Conservation (phyloP, 2,113 vertebrate species). For the Gallinago media region DNA sequence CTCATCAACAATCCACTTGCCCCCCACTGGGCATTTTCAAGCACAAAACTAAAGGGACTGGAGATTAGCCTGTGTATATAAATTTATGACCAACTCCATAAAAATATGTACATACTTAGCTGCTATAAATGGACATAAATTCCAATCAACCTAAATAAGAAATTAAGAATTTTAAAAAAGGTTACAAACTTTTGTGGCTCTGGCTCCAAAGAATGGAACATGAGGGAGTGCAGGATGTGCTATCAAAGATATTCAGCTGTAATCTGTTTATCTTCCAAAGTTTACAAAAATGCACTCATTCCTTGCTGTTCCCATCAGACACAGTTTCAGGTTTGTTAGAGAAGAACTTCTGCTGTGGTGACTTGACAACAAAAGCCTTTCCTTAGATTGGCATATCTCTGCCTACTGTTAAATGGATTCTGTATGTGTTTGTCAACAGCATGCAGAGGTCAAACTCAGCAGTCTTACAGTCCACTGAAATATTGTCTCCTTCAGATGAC, state of each 20-base stretch:
- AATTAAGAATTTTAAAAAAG: background rate
- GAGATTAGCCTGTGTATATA: background rate
- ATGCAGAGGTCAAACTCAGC: background rate
- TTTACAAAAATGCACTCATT: background rate
- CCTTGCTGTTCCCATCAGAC: background rate
- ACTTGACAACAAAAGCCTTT: background rate
- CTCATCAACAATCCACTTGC: background rate
- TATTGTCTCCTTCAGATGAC: background rate
- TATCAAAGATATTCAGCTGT: background rate
- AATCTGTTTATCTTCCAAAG: background rate
- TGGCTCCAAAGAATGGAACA: background rate
- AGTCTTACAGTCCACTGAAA: background rate
- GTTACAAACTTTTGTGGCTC: background rate
- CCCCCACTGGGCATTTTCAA: background rate
- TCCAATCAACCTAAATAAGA: background rate
- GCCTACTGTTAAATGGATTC: background rate
- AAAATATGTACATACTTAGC: background rate
- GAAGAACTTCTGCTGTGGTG: background rate
- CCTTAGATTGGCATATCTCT: background rate
- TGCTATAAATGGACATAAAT: background rate
- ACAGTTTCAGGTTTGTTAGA: background rate
- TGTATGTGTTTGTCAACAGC: background rate
- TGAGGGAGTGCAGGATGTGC: background rate
- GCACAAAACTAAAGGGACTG: background rate
- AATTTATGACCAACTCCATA: background rate